Conservation (phyloP, 2,113 vertebrate genomes). For the Tiliqua scincoides region DNA sequence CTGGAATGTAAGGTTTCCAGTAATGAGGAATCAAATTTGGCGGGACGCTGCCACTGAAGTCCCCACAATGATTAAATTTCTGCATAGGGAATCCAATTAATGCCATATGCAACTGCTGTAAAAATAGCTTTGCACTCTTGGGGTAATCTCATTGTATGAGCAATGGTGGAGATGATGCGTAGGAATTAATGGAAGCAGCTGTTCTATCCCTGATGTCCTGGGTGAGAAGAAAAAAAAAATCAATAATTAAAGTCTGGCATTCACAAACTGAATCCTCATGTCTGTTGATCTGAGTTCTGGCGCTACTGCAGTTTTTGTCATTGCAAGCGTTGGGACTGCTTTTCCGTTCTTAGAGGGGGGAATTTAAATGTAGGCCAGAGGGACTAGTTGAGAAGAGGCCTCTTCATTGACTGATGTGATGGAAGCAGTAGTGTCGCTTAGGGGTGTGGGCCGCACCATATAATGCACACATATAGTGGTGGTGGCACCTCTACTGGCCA, state of each 20-base stretch:
- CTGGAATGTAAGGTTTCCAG: background rate
- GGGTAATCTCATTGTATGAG: constrained; percentile 45
- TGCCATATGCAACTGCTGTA: background rate
- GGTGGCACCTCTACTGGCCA: no score
- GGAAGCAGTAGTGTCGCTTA: no score
- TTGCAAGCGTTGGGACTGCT: background rate
- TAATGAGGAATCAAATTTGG: constrained; percentile 9
- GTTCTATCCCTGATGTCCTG: constrained; percentile 10
- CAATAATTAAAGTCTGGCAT: background rate
- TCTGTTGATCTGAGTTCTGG: background rate
- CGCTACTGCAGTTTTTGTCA: background rate
- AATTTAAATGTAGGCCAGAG: background rate
- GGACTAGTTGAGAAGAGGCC: background rate
- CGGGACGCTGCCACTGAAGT: background rate
- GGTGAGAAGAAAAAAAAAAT: background rate
- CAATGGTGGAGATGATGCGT: constrained; percentile 5
- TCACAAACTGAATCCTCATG: background rate
- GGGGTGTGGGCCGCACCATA: no score
- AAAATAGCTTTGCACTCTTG: constrained; percentile 23
- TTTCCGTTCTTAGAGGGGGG: background rate
- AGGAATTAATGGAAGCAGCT: constrained; percentile 2
- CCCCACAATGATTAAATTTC: constrained; percentile 7
- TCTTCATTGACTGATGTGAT: background rate
- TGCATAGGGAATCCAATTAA: constrained; percentile 42
- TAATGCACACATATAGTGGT: no score